Evolutionary conservation across 2,113 vertebrate genomes (phyloP), one percentile per base, ranked within the genome.

Genomic region (Pteronura brasiliensis): DNA sequence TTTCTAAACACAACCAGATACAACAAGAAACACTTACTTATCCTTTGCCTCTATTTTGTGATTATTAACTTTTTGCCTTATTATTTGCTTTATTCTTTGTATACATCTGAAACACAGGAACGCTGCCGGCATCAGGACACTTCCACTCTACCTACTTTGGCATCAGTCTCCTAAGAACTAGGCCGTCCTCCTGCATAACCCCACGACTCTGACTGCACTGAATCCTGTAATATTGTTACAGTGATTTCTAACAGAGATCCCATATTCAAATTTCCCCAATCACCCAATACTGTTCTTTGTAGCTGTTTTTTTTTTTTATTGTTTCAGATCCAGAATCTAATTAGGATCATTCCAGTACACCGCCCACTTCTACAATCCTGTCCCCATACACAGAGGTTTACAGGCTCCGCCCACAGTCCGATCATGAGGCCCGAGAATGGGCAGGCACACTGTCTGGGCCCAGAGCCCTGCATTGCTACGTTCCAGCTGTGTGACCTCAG

Each of bases 351-450:
- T 74, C 71, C 14, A 44, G 81, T 17, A 59, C 84, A 39, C 49
- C 1, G 52, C 17, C 55, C 9, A 2, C n/a, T 91, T 79, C n/a
- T 15, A 7, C 1, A 3, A 7, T 44, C 57, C 69, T n/a, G 52
- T 82, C 5, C 14, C 76, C 27, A 11, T 14, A 31, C 3, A 1
- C 0, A 10, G 67, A 34, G 21, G 13, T 52, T 20, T 4, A 25
- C 4, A 44, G 42, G 25, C 15, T 18, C 18, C 0, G 72, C 4
- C 59, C 52, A 17, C 21, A 1, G 6, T 15, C 90, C 47, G 39
- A 17, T 72, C 4, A 0, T 3, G 76, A 67, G 39, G 44, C 12
- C 8, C 0, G 0, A n/a, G 36, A 80, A 12, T 1, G 65, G n/a
- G 25, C 1, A 4, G 36, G 23, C 63, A 27, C 23, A 0, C 3